A percentile compares a stretch with the other conserved stretches of the same genome.
These are phyloP conservation scores for Cerastoderma edule DNA, from an alignment of 2,888 invertebrate species.

Conservation along the genomic window DNA sequence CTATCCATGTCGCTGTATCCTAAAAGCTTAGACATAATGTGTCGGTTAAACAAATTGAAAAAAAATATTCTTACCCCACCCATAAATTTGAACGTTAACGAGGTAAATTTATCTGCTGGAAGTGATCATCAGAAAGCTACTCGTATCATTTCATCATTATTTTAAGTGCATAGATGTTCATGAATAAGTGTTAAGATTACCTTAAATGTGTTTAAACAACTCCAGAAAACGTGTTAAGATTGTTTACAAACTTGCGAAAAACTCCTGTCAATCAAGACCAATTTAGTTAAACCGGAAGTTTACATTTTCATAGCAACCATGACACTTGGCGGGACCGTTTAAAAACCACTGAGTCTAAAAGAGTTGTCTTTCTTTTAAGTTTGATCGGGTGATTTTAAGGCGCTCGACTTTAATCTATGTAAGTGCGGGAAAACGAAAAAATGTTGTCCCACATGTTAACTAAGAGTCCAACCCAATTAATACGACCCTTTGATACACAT, in stretches of 20 bases:
- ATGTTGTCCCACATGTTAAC: no score
- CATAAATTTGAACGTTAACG: not conserved
- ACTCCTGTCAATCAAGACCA: constrained; percentile 16
- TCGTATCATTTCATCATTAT: not conserved
- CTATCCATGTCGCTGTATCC: no score
- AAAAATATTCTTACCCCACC: not conserved
- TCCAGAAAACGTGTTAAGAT: not conserved
- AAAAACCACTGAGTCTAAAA: no score
- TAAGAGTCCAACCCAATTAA: no score
- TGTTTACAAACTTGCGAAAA: constrained; percentile 24
- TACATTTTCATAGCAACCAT: constrained; percentile 20
- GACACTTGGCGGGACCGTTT: constrained; percentile 20
- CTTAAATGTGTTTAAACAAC: not conserved
- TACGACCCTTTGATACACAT: no score
- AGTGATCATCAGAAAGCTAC: not conserved
- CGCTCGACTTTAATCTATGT: no score
- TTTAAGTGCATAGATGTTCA: not conserved
- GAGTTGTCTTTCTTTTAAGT: no score
- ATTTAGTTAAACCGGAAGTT: constrained; percentile 20
- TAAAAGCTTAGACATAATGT: no score
- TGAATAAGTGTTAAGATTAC: not conserved
- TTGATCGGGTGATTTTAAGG: no score
- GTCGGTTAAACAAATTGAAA: not conserved
- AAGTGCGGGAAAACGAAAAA: no score
- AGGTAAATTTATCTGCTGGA: not conserved